Evolutionary conservation across 53 echinoderm and acorn worm species (phyloP), one percentile per base, ranked within the genome.

Genomic region (Paracentrotus lividus): DNA sequence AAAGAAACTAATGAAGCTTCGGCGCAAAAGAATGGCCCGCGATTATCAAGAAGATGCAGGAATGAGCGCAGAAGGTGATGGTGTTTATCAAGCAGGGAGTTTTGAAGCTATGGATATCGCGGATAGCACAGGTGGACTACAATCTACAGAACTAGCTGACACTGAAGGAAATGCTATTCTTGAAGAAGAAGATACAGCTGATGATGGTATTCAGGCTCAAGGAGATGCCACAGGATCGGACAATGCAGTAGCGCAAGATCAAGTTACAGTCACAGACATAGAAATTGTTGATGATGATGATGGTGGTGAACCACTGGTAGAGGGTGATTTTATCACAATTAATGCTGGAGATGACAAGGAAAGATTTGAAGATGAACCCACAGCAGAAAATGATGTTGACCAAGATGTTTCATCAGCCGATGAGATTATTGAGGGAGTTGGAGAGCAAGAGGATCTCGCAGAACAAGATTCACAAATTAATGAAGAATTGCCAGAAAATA

Each of bases 241-340:
- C 3, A 47, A n/a, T 47, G 81, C 38, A 43, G 20, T 53, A 54
- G 14, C 56, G 32, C 75, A 94, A 49, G 85, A 88, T 77, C 89
- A 93, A 93, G 45, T 88, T 42, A 88, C 49, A 92, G 94, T 92
- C 60, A 86, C 60, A 55, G 95, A 94, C 34, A 91, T 36, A 27
- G 94, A 94, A 88, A 32, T 60, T 61, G 94, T 44, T 52, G 94
- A 90, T 52, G 75, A 65, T 76, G 57, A 57, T 57, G n/a, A n/a
- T n/a, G 90, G 34, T 33, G 84, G n/a, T 55, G 90, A 31, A 34
- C 54, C 42, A 31, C 3, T 84, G 20, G 93, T 65, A 60, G 61
- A n/a, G 14, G 85, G 49, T 31, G 53, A 85, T 85, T 51, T 45
- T 27, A 64, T 57, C 42, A 53, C 72, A 31, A 64, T 90, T 49